Base-by-base conservation (phyloP, 2,888 invertebrate species). In the Dioctria linearis region DNA sequence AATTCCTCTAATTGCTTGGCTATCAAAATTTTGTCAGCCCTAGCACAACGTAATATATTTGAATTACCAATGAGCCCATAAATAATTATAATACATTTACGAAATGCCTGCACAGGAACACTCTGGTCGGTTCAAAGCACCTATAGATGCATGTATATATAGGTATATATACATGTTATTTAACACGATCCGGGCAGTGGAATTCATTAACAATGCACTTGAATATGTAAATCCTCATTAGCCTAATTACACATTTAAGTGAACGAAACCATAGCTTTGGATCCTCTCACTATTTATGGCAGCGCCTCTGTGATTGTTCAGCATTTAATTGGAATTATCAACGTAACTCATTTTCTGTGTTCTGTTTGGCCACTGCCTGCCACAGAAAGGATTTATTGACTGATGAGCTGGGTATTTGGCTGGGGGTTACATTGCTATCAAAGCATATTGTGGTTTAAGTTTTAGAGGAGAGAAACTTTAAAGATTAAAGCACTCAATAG, bases 161-260 rank as follows among this genome's bases (percentile, higher is more conserved):
- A 25, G 0, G 25, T 25, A 25, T 25, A 25, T 25, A 25, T 25
- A 25, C 25, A 25, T 25, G 25, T 25, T 25, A 25, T 25, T 25
- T 25, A 25, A 25, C 25, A 25, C 25, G 25, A 25, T 25, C 25
- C 25, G 25, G 25, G 25, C 3, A 5, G 51, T 6, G 39, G 51
- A 11, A 69, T 69, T 51, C 69, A 49, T 59, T 73, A 73, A 73
- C 73, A 73, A 73, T 73, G 59, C 73, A 73, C 73, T 73, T 73
- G 73, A 73, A 57, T 73, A 59, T 73, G 73, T 73, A 73, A 73
- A 73, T 73, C 73, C 73, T 73, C 73, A 73, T 73, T 73, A 73
- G 73, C 59, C 73, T 73, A 73, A 73, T 73, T 73, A 73, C 42
- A 73, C 73, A 73, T 69, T 49, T 51, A 69, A 69, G 69, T 69